Percentiles rank a stretch among this genome's conserved stretches.
Evolutionary conservation across 2,797 vertebrate genomes (phyloP).

Genomic region (Staurois parvus): DNA sequence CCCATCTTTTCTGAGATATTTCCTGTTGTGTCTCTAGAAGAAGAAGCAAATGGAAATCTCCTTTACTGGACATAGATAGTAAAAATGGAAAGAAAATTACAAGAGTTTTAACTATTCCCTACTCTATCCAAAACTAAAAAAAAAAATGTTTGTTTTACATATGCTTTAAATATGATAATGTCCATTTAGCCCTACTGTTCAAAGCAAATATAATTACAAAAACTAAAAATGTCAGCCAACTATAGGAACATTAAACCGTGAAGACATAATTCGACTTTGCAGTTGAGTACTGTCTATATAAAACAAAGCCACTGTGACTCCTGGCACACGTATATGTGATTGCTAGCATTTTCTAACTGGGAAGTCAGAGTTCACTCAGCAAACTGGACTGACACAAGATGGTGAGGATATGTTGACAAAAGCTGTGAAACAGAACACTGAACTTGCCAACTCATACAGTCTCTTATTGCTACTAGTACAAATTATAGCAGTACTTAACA

Average conservation of each 20-base stretch:
- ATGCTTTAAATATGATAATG: too few relatives aligned
- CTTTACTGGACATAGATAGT: too few relatives aligned
- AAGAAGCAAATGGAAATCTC: too few relatives aligned
- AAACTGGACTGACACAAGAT: background rate
- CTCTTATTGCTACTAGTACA: conserved; percentile 14
- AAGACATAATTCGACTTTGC: conserved; percentile 32
- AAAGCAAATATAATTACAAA: background rate
- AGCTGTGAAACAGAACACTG: conserved; percentile 1
- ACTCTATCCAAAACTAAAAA: too few relatives aligned
- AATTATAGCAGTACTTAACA: conserved; percentile 38
- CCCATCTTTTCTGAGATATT: too few relatives aligned
- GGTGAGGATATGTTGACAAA: conserved; percentile 25
- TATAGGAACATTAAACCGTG: conserved; percentile 25
- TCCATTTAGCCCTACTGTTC: too few relatives aligned
- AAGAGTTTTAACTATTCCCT: too few relatives aligned
- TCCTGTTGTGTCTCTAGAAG: too few relatives aligned
- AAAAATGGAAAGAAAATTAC: too few relatives aligned
- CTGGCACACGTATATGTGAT: conserved; percentile 33
- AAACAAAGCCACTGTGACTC: conserved; percentile 36
- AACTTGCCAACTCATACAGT: conserved; percentile 20
- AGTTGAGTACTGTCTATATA: conserved; percentile 32
- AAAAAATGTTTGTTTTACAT: too few relatives aligned
- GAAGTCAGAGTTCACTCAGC: conserved; percentile 23
- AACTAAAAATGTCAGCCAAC: conserved; percentile 11
- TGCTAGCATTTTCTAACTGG: conserved; percentile 28